Base-by-base conservation (phyloP, 2,113 vertebrate genomes). In the Mellivora capensis region DNA sequence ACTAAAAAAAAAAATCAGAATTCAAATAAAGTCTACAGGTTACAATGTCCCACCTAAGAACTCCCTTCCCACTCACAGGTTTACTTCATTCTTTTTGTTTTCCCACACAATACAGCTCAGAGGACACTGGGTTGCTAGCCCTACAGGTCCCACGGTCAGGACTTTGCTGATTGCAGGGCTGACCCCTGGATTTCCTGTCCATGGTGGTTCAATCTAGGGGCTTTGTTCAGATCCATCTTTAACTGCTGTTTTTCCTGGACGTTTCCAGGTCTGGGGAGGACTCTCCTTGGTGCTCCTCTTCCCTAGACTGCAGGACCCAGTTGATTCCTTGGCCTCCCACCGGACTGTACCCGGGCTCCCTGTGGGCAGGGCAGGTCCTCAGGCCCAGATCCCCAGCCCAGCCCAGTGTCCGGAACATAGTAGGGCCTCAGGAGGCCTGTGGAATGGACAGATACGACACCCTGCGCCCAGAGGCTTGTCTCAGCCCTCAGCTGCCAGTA, bases 61-160 rank as follows among this genome's bases (percentile, higher is more conserved):
- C 23, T 42, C 31, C 9, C 23, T 57, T 20, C 9, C 17, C 34
- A 31, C 2, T 20, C 89, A 17, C 13, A n/a, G 39, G 7, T 54
- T 71, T 52, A 3, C 27, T 2, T 20, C 3, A 0, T 72, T 67
- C 21, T 39, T 74, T 69, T 44, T 12, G 20, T 62, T 52, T 72
- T 15, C 62, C 61, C 25, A 8, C 3, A 14, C 52, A 34, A 21
- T 0, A 21, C 1, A 34, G 54, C 39, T 62, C 21, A 11, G 74
- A 71, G 42, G 42, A 90, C 49, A 11, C 42, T 13, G 71, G 57
- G 31, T 14, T 7, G 15, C 72, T n/a, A 12, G 61, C 9, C 59
- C 52, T 18, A 2, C 6, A 8, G 59, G 29, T 9, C 64, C 59
- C 49, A 1, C 0, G 0, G 31, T 11, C 8, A 12, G 42, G 42